Evolutionary conservation across 2,797 vertebrate species (phyloP).

Genomic region (Protosalanx chinensis): DNA sequence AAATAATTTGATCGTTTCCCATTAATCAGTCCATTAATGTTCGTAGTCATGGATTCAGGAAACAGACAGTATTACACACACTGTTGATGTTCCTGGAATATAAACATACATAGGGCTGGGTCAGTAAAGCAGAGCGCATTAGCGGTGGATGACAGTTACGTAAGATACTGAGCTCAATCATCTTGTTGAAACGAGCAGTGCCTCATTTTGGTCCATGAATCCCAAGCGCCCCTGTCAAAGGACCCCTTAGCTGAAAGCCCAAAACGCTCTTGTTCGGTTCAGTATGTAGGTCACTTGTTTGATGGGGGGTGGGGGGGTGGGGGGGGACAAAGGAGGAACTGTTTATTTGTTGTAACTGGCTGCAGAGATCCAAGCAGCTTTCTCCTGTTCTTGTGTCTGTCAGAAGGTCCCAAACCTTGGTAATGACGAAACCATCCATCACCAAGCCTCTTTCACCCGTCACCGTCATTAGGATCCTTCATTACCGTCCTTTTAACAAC

Average conservation of each 20-base stretch:
- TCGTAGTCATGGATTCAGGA: not conserved
- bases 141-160: not conserved
- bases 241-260: not conserved
- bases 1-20: not conserved
- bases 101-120: not conserved
- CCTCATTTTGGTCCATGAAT: not conserved
- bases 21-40: not conserved
- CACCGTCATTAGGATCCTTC: not conserved
- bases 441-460: not conserved
- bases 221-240: not conserved
- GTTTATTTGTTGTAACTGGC: not conserved
- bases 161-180: not conserved
- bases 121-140: not conserved
- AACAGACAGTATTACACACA: not conserved
- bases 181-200: not conserved
- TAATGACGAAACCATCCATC: too few relatives aligned
- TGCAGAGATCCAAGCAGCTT: not conserved
- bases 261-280: slow-evolving; percentile 6
- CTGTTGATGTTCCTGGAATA: not conserved
- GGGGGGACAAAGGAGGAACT: not conserved
- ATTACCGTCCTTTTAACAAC: not conserved
- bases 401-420: too few relatives aligned
- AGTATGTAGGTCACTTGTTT: slow-evolving; percentile 25
- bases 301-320: not conserved
- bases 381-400: not conserved